phyloP scores from a whole-genome alignment of 1,140 invertebrate genomes.

The Saccostrea glomerata region DNA sequence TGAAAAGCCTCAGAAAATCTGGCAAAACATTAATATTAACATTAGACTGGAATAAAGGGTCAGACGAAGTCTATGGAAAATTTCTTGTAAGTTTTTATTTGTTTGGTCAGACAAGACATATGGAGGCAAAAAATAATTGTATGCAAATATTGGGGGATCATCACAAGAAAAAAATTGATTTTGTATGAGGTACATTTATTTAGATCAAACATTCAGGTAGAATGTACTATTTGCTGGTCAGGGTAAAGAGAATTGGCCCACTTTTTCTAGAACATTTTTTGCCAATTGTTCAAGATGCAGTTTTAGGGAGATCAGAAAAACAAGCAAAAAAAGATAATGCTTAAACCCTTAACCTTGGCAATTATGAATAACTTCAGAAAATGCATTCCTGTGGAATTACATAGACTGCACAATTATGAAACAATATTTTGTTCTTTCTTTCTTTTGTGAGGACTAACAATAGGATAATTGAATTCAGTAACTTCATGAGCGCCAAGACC shows the following conservation, averaged over 20 bases:
- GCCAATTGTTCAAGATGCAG: no score
- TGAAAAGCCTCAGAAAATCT: slow-evolving; percentile 28
- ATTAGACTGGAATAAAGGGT: neutral
- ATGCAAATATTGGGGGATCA: slow-evolving; percentile 20
- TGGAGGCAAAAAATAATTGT: slow-evolving; percentile 17
- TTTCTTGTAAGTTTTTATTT: slow-evolving; percentile 10
- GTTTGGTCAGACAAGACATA: slow-evolving; percentile 27
- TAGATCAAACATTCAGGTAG: neutral
- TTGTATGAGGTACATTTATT: neutral
- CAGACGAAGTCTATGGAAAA: neutral
- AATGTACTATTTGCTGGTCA: neutral
- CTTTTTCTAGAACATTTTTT: neutral
- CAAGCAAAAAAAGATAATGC: neutral
- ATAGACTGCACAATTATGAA: neutral
- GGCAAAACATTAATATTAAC: slow-evolving; percentile 30
- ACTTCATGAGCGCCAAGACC: neutral
- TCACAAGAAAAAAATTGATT: neutral
- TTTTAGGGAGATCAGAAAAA: neutral
- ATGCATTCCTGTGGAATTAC: neutral
- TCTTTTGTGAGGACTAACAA: neutral
- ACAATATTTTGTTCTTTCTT: slow-evolving; percentile 6
- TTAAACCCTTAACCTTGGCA: neutral
- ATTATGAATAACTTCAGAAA: neutral
- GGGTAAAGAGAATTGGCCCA: neutral
- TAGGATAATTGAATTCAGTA: neutral